A percentile compares a stretch with the other conserved stretches of the same genome.
These are phyloP conservation scores for Clarias gariepinus DNA, from an alignment of 2,113 vertebrate genomes.

Conservation along the genomic window DNA sequence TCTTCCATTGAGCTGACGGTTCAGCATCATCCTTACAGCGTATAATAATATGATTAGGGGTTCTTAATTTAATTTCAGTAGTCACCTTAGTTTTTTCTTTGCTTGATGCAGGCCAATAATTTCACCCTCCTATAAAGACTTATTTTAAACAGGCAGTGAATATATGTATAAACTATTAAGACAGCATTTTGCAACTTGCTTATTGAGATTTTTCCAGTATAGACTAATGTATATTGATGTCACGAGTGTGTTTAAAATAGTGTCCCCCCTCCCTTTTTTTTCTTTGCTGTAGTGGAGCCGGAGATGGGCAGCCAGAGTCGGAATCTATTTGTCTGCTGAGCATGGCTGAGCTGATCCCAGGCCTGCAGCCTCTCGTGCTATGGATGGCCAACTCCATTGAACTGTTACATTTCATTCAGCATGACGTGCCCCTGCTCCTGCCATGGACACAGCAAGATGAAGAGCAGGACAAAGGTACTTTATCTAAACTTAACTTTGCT, in stretches of 20 bases:
- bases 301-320: conserved; percentile 25
- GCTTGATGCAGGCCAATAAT: no score
- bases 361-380: conserved; percentile 69
- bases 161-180: neutral
- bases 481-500: neutral
- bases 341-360: conserved; percentile 65
- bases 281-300: conserved; percentile 47
- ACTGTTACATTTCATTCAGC: conserved; percentile 78
- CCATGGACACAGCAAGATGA: conserved; percentile 62
- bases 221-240: neutral
- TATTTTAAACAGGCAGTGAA: no score
- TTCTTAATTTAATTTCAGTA: no score
- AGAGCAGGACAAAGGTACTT: conserved; percentile 44
- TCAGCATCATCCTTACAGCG: no score
- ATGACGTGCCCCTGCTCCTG: conserved; percentile 72
- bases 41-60: no score
- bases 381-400: conserved; percentile 82
- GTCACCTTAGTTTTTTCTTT: no score
- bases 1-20: no score
- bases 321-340: conserved; percentile 51
- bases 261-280: neutral
- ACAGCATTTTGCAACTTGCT: neutral
- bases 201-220: neutral
- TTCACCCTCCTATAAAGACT: no score
- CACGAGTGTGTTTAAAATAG: neutral